Evolutionary conservation across 2,888 invertebrate species (phyloP), one percentile per base, ranked within the genome.

Genomic region (Kuschelorhynchus macadamiae): DNA sequence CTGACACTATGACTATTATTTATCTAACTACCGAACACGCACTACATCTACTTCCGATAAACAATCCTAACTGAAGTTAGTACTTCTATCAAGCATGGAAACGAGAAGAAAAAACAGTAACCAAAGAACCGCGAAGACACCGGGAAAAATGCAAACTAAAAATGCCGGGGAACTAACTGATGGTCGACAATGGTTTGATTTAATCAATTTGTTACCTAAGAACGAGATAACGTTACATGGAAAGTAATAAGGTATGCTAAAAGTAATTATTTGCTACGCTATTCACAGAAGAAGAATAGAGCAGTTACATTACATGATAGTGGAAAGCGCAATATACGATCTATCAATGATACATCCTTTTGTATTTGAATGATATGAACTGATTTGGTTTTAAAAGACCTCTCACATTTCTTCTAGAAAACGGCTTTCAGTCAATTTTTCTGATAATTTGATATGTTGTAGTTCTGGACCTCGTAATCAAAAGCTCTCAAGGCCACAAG

Each of bases 201-300:
- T 33, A 59, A 65, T 65, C 57, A 59, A 57, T 52, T 30, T 16
- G 52, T 65, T 59, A 57, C 52, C 44, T 50, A 64, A 57, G 41
- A 41, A 11, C 56, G 33, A 55, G 55, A 63, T 63, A 56, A 49
- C 32, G 55, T 14, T 17, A 33, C 63, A 52, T 46, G 59, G 64
- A 65, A 65, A 59, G 65, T 59, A 52, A 65, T 57, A 42, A 47
- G 56, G 30, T 25, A 7, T 47, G 17, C 33, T 46, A 36, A 63
- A 63, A 63, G 63, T 39, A 56, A 49, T 56, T 53, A 52, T 49
- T 64, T 56, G 56, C 39, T 17, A 16, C 52, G 17, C 5, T 2
- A 32, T 61, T 52, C 33, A 32, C 42, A 20, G 42, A 47, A 39
- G 17, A 52, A 61, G 42, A 61, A 52, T 41, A 17, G 20, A 57